A percentile compares a stretch with the other conserved stretches of the same genome.
These are phyloP conservation scores for Microtus montanus DNA, from an alignment of 2,113 vertebrate genomes.

Conservation along the genomic window DNA sequence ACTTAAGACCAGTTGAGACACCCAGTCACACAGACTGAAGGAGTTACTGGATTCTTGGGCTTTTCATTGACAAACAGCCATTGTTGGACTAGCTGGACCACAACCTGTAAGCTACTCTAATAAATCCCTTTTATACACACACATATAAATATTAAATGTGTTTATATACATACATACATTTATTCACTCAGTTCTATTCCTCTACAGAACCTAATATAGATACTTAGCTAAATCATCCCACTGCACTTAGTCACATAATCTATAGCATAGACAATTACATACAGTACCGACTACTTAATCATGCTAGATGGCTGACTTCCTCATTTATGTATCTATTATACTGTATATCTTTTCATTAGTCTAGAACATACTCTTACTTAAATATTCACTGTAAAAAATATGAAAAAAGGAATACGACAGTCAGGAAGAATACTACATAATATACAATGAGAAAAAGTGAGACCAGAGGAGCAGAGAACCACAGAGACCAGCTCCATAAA, in stretches of 20 bases:
- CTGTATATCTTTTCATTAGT: not conserved
- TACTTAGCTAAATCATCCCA: not conserved
- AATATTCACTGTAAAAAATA: not conserved
- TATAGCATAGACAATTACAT: not conserved
- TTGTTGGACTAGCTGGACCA: not conserved
- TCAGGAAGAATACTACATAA: not conserved
- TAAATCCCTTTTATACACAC: not conserved
- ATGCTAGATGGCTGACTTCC: not conserved
- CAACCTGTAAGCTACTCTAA: not conserved
- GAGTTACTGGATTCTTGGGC: not conserved
- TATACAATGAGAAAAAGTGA: not conserved
- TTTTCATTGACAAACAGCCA: not conserved
- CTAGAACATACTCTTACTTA: not conserved
- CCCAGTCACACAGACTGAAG: not conserved
- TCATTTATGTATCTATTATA: not conserved
- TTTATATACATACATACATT: not conserved
- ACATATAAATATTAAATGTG: not conserved
- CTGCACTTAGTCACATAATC: not conserved
- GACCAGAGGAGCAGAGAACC: not conserved
- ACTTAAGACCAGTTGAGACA: not conserved
- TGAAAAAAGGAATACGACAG: not conserved
- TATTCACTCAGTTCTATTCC: not conserved
- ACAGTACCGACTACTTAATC: not conserved
- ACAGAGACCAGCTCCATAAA: not conserved
- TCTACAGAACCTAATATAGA: not conserved